These are phyloP conservation scores for Chironomus tepperi DNA, from an alignment of 1,140 invertebrate genomes.

Conservation along the genomic window DNA sequence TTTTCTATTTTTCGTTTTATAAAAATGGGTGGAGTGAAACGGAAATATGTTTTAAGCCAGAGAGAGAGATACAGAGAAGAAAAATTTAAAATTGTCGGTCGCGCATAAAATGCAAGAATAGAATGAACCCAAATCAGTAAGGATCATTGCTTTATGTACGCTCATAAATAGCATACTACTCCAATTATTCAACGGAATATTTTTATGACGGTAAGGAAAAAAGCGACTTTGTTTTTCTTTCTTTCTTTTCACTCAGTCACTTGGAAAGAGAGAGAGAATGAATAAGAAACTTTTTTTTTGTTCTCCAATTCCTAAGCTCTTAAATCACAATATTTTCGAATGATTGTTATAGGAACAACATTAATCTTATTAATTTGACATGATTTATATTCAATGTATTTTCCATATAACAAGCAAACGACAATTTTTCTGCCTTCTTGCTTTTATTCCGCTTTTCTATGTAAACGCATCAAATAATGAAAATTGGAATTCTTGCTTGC, in stretches of 20 bases:
- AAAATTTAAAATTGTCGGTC: too few relatives aligned
- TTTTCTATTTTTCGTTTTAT: too few relatives aligned
- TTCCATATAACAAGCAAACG: background rate
- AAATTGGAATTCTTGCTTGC: too few relatives aligned
- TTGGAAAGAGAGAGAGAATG: background rate
- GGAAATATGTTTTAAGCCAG: too few relatives aligned
- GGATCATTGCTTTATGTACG: too few relatives aligned
- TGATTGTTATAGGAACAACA: conserved; percentile 18
- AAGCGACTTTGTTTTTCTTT: background rate
- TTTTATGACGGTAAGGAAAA: too few relatives aligned
- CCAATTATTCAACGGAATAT: background rate
- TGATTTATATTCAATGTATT: conserved; percentile 23
- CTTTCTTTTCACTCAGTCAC: background rate
- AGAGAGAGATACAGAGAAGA: too few relatives aligned
- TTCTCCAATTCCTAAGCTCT: background rate
- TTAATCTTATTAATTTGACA: conserved; percentile 24
- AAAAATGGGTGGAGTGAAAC: too few relatives aligned
- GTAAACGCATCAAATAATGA: too few relatives aligned
- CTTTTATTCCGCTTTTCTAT: too few relatives aligned
- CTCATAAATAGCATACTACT: background rate
- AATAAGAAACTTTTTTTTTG: too few relatives aligned
- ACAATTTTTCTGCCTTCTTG: too few relatives aligned
- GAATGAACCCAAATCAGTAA: background rate
- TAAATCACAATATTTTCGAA: conserved; percentile 5
- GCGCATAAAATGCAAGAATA: background rate